Evolutionary conservation across 2,888 invertebrate genomes (phyloP).

Genomic region (Ochropleura leucogaster): DNA sequence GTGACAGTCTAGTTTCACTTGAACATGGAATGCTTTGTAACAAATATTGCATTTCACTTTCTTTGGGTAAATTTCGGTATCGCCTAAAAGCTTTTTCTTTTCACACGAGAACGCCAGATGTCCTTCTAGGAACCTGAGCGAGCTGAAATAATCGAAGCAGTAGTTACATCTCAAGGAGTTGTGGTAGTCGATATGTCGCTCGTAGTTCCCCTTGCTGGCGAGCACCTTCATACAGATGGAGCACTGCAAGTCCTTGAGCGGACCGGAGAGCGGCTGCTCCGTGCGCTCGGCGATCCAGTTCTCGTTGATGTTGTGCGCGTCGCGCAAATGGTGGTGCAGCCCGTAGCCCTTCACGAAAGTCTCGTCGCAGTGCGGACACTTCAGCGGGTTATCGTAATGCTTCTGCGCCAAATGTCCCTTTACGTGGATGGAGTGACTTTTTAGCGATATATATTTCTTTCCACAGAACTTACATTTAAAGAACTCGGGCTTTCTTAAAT

Average conservation of each 20-base stretch:
- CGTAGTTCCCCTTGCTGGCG: slow-evolving; percentile 87
- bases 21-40: slow-evolving; percentile 88
- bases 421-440: slow-evolving; percentile 84
- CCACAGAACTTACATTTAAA: slow-evolving; percentile 88
- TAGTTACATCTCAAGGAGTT: slow-evolving; percentile 88
- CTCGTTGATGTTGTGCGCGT: slow-evolving; percentile 82
- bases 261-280: slow-evolving; percentile 76
- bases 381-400: slow-evolving; percentile 82
- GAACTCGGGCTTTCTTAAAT: slow-evolving; percentile 84
- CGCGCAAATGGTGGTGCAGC: slow-evolving; percentile 85
- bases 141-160: slow-evolving; percentile 87
- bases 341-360: slow-evolving; percentile 84
- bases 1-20: slow-evolving; percentile 88
- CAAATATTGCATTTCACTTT: slow-evolving; percentile 86
- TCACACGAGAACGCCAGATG: slow-evolving; percentile 86
- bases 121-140: slow-evolving; percentile 85
- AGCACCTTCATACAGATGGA: slow-evolving; percentile 86
- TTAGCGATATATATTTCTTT: slow-evolving; percentile 83
- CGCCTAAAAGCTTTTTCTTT: slow-evolving; percentile 84
- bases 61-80: slow-evolving; percentile 83
- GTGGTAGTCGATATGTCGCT: slow-evolving; percentile 88
- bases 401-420: slow-evolving; percentile 84
- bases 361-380: slow-evolving; percentile 84
- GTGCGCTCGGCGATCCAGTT: slow-evolving; percentile 85
- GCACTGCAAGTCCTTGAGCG: slow-evolving; percentile 86